Base-by-base conservation (phyloP, 2,113 vertebrate genomes). In the Pongo abelii region DNA sequence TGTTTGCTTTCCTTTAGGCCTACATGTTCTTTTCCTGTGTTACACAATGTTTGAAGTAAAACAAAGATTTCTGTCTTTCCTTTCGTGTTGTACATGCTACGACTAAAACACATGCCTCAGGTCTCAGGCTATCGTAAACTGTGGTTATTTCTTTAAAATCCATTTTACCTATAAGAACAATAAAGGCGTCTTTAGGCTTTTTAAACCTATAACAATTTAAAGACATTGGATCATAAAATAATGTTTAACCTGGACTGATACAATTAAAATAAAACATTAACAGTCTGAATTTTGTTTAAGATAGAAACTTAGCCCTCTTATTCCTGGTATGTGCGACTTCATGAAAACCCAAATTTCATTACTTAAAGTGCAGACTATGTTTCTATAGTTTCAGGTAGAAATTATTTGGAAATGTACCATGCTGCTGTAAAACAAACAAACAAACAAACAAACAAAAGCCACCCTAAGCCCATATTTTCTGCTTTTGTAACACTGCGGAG, bases 71-170 rank as follows among this genome's bases (percentile, higher is more conserved):
- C 86, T 2, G 27, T 10, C 40, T 78, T 43, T 38, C 46, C 64
- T 79, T 48, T 83, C 18, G 0, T 18, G 9, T 32, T 9, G 2
- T 2, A 22, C 11, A 2, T 10, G 43, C 18, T 17, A 0, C 27
- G 6, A 40, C 25, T 86, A 35, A 40, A 46, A 46, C 18, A 2
- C n/a, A 7, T 1, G 30, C 72, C 83, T 74, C 38, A 0, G 48
- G 13, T 50, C 30, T 80, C 35, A 3, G 84, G 40, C 25, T 32
- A 10, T 6, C 25, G 8, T 32, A 81, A 64, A 30, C 23, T 27
- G 11, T 8, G 12, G 27, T 40, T 20, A 25, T 12, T 84, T 85
- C 59, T 48, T 8, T 2, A 16, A 48, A 74, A 32, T 57, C 30
- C n/a, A 7, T 43, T 87, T 89, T 46, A 18, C 10, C 64, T 43